Evolutionary conservation across 2,113 vertebrate species (phyloP).

Genomic region (Platichthys flesus): DNA sequence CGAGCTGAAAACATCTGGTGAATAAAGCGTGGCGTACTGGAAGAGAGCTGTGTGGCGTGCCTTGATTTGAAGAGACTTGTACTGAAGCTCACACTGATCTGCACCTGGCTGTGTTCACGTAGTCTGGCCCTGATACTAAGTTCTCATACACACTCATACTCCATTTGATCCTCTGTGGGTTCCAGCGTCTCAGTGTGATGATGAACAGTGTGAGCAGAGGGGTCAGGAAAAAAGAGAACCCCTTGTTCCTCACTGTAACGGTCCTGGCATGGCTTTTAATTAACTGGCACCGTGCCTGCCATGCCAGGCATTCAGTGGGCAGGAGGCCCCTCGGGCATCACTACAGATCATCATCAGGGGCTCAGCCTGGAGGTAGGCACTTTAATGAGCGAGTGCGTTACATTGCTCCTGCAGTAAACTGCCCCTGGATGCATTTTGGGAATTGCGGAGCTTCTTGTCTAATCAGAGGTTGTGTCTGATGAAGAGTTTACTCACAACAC

Average conservation of each 20-base stretch:
- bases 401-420: conserved; percentile 27
- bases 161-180: conserved; percentile 2
- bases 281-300: conserved; percentile 64
- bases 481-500: neutral
- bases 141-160: conserved; percentile 1
- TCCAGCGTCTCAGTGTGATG: neutral
- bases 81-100: neutral
- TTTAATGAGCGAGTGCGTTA: conserved; percentile 40
- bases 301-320: conserved; percentile 60
- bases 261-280: conserved; percentile 73
- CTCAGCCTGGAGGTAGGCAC: conserved; percentile 37
- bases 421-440: conserved; percentile 15
- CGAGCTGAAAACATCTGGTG: too few relatives aligned
- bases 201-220: conserved; percentile 34
- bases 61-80: neutral
- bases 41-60: neutral
- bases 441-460: conserved; percentile 15
- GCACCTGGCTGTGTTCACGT: neutral
- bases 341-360: conserved; percentile 64
- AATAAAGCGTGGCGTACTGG: neutral
- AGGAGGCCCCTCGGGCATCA: conserved; percentile 64
- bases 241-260: conserved; percentile 66
- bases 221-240: conserved; percentile 62
- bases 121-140: neutral
- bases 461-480: conserved; percentile 23